A percentile compares a stretch with the other conserved stretches of the same genome.
Evolutionary conservation across 2,797 vertebrate species (phyloP).

Genomic region (Synanceia verrucosa): DNA sequence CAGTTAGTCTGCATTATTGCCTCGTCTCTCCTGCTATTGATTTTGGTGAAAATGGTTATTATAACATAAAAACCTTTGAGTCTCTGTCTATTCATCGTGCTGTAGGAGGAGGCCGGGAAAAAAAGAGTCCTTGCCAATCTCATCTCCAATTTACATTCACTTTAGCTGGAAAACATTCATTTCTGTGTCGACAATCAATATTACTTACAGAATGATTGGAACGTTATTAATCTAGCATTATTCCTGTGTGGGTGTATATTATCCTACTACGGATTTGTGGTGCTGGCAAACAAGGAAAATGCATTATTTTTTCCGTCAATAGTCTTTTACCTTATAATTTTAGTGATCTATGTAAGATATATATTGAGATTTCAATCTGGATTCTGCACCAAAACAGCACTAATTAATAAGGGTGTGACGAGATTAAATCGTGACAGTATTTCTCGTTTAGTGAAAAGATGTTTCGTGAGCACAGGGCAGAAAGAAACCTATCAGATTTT

Average conservation of each 20-base stretch:
- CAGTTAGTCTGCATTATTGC: constrained; percentile 94
- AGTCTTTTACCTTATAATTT: not conserved
- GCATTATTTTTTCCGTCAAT: constrained; percentile 15
- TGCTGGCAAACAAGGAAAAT: constrained; percentile 79
- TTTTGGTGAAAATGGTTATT: constrained; percentile 96
- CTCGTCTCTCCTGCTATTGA: constrained; percentile 92
- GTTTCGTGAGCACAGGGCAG: no score
- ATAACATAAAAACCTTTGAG: constrained; percentile 88
- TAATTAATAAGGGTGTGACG: no score
- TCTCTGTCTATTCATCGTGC: constrained; percentile 84
- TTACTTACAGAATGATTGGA: constrained; percentile 74
- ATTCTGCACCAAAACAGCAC: no score
- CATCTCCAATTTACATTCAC: constrained; percentile 95
- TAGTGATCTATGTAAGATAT: not conserved
- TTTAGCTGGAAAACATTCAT: constrained; percentile 92
- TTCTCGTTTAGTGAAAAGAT: no score
- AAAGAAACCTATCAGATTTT: no score
- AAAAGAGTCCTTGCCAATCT: constrained; percentile 89
- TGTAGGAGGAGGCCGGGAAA: constrained; percentile 47
- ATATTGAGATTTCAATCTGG: constrained; percentile 18
- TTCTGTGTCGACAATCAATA: constrained; percentile 91
- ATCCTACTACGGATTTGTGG: constrained; percentile 86
- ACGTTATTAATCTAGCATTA: constrained; percentile 66
- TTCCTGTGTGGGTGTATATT: constrained; percentile 49
- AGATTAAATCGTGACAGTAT: no score